These are phyloP conservation scores for Lasioglossum leucozonium DNA, from an alignment of 2,888 invertebrate genomes.

Conservation along the genomic window DNA sequence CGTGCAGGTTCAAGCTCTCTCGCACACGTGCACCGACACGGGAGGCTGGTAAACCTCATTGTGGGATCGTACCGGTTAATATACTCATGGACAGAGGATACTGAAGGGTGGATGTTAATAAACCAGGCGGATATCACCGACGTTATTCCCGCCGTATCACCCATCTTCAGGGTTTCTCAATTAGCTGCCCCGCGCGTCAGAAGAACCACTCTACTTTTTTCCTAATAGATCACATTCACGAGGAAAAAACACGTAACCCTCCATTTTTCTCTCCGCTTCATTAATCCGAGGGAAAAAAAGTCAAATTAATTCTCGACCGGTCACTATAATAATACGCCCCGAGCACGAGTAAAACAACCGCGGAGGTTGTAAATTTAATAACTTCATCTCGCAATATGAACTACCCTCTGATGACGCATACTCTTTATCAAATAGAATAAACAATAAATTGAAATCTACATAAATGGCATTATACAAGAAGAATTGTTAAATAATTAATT, in stretches of 20 bases:
- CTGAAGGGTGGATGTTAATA: conserved; percentile 72
- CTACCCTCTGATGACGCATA: neutral
- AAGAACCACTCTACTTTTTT: neutral
- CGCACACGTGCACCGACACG: conserved; percentile 47
- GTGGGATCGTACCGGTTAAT: conserved; percentile 67
- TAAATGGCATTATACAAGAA: neutral
- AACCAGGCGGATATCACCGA: conserved; percentile 67
- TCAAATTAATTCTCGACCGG: conserved; percentile 5
- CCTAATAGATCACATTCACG: conserved; percentile 6
- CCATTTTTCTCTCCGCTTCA: neutral
- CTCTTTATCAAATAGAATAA: neutral
- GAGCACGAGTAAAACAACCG: neutral
- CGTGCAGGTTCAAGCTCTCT: conserved; percentile 31
- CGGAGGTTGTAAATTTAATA: neutral
- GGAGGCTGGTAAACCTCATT: conserved; percentile 66
- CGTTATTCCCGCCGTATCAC: conserved; percentile 56
- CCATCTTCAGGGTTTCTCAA: conserved; percentile 52
- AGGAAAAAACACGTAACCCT: neutral
- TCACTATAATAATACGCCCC: neutral
- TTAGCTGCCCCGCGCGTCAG: conserved; percentile 29
- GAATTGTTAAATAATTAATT: neutral
- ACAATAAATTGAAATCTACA: neutral
- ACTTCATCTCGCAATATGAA: neutral
- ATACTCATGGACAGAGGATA: conserved; percentile 66
- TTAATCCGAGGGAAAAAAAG: neutral